phyloP scores from a whole-genome alignment of 2,797 vertebrate genomes.

The Lepidocolaptes lacrymiger region DNA sequence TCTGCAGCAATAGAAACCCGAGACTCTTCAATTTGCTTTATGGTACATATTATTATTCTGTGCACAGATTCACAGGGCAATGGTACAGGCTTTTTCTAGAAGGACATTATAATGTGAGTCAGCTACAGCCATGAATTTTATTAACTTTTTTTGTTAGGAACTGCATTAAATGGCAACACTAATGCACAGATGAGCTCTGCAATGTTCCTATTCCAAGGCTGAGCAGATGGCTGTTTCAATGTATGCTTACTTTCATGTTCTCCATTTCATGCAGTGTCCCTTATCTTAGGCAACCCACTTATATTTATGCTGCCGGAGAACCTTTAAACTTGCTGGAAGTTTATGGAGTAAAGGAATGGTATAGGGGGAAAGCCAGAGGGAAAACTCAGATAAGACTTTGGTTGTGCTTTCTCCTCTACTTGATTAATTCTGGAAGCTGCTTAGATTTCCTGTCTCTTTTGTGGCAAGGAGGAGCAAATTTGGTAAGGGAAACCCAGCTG shows the following conservation, averaged over 20 bases:
- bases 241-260: constrained; percentile 58
- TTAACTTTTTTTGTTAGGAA: constrained; percentile 67
- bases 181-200: constrained; percentile 57
- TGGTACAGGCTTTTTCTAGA: constrained; percentile 2
- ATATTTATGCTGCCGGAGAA: constrained; percentile 14
- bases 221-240: constrained; percentile 64
- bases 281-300: constrained; percentile 44
- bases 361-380: constrained; percentile 42
- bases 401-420: background rate
- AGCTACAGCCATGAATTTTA: constrained; percentile 62
- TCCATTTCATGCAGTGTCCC: constrained; percentile 43
- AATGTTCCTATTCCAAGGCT: constrained; percentile 53
- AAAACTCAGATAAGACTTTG: constrained; percentile 42
- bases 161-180: constrained; percentile 55
- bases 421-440: constrained; percentile 31
- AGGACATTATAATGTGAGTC: constrained; percentile 64
- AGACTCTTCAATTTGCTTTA: constrained; percentile 20
- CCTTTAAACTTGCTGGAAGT: constrained; percentile 59
- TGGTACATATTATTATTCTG: constrained; percentile 48
- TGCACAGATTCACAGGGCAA: constrained; percentile 37
- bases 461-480: background rate
- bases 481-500: background rate
- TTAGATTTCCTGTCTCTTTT: constrained; percentile 18
- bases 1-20: constrained; percentile 35
- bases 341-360: constrained; percentile 37